phyloP scores from a whole-genome alignment of 2,888 invertebrate genomes.

The Ectropis crepuscularia region DNA sequence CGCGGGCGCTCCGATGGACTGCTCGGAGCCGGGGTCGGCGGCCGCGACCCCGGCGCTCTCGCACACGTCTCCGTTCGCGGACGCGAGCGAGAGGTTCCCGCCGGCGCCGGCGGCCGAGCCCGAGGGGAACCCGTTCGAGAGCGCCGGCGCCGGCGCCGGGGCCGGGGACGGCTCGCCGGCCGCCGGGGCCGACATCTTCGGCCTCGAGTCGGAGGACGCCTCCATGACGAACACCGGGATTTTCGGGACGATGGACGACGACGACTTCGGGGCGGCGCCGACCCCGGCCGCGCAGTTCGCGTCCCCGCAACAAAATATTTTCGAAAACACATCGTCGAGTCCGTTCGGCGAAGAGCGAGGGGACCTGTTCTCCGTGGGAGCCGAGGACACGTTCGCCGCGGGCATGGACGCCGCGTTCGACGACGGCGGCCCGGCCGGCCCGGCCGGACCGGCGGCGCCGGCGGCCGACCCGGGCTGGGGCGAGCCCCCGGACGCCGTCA shows the following conservation, averaged over 20 bases:
- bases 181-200: constrained; percentile 54
- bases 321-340: constrained; percentile 42
- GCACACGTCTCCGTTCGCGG: constrained; percentile 68
- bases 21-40: constrained; percentile 59
- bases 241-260: constrained; percentile 43
- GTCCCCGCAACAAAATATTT: constrained; percentile 47
- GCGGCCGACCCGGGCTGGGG: constrained; percentile 61
- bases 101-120: constrained; percentile 45
- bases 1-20: constrained; percentile 66
- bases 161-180: constrained; percentile 44
- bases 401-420: constrained; percentile 22
- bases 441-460: constrained; percentile 38
- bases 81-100: constrained; percentile 50
- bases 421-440: constrained; percentile 40
- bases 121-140: constrained; percentile 74
- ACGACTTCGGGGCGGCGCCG: constrained; percentile 39
- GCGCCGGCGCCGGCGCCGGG: constrained; percentile 41
- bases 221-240: constrained; percentile 45
- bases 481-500: constrained; percentile 56
- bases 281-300: constrained; percentile 24
- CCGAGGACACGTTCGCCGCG: constrained; percentile 32
- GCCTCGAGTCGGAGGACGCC: constrained; percentile 50
- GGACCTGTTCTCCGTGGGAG: constrained; percentile 36
- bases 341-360: constrained; percentile 41
- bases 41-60: constrained; percentile 47